These are phyloP conservation scores for Picus viridis DNA, from an alignment of 2,797 vertebrate species.

Conservation along the genomic window DNA sequence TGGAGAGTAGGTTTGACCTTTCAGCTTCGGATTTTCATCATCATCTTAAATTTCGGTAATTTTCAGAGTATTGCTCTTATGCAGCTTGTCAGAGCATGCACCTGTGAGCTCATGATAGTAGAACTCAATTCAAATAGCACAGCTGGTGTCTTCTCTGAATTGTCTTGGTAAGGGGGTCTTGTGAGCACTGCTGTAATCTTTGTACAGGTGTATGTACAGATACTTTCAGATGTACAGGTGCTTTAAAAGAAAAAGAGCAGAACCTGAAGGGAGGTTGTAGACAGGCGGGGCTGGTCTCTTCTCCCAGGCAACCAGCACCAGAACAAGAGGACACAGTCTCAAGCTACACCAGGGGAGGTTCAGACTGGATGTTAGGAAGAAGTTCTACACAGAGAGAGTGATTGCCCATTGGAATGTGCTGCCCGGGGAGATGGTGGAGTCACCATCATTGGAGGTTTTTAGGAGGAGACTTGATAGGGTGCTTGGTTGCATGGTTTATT, in stretches of 20 bases:
- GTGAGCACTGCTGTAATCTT: background rate
- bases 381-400: too few relatives aligned
- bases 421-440: too few relatives aligned
- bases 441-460: too few relatives aligned
- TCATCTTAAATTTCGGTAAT: background rate
- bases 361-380: too few relatives aligned
- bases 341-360: too few relatives aligned
- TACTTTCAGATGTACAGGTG: background rate
- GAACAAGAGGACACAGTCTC: too few relatives aligned
- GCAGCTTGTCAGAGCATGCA: background rate
- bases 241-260: background rate
- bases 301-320: too few relatives aligned
- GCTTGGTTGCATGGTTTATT: too few relatives aligned
- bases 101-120: background rate
- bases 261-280: background rate
- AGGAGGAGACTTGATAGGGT: too few relatives aligned
- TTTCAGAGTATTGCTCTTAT: background rate
- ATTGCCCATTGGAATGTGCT: too few relatives aligned
- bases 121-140: background rate
- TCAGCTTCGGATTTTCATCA: background rate
- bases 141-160: background rate
- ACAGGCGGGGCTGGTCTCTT: too few relatives aligned
- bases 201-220: background rate
- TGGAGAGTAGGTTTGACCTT: background rate
- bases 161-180: background rate